Evolutionary conservation across 1,140 invertebrate species (phyloP).

Genomic region (Diuraphis noxia): DNA sequence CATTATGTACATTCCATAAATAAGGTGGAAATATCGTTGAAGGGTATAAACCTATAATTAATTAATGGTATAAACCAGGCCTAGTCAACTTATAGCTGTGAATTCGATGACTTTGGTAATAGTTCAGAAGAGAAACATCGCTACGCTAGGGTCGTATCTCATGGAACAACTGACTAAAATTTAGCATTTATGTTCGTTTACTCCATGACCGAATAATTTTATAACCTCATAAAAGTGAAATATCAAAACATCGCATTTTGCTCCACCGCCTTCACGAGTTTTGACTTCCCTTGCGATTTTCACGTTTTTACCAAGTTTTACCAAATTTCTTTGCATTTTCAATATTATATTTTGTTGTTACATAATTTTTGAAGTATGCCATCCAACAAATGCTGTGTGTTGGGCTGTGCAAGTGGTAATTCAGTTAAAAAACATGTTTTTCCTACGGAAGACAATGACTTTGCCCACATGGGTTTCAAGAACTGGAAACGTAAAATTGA

Average conservation of each 20-base stretch:
- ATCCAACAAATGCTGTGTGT: background rate
- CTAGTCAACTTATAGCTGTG: too few species aligned
- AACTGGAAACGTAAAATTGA: background rate
- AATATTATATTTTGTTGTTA: background rate
- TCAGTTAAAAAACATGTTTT: background rate
- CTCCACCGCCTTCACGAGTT: background rate
- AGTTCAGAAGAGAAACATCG: too few species aligned
- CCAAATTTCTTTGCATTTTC: background rate
- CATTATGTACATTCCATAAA: too few species aligned
- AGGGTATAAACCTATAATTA: too few species aligned
- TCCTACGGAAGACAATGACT: background rate
- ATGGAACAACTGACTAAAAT: too few species aligned
- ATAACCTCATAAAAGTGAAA: background rate
- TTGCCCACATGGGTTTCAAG: background rate
- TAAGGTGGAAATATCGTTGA: too few species aligned
- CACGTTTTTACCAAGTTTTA: background rate
- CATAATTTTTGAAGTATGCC: background rate
- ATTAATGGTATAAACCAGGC: too few species aligned
- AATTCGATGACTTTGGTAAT: too few species aligned
- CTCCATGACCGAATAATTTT: too few species aligned
- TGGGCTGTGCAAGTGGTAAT: background rate
- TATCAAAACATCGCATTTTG: too few species aligned
- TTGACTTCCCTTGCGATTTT: background rate
- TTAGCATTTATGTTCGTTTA: too few species aligned
- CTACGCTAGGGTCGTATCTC: background rate